Base-by-base conservation (phyloP, 2,888 invertebrate species). In the Pristionchus japonicus region DNA sequence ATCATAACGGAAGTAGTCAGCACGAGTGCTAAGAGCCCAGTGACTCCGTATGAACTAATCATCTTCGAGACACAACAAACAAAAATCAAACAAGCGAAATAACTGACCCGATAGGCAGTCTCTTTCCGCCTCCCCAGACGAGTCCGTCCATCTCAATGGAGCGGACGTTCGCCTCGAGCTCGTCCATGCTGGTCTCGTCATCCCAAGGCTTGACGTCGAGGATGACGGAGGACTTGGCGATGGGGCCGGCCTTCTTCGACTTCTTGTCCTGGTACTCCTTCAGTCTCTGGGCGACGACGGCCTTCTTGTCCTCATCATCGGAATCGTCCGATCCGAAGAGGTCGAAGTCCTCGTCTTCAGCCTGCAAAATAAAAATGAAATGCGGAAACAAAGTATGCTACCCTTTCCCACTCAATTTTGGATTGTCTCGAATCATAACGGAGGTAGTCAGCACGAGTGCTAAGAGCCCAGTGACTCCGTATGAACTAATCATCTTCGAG, bases 191-290 rank as follows among this genome's bases (percentile, higher is more conserved):
- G 52, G 98, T 98, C 95, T 98, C 97, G 96, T 99, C 98, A 95
- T 98, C 92, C 98, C 98, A 98, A 40, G 98, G 98, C 95, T 99
- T 99, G 17, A 98, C 97, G 95, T 99, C 99, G 80, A 99, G 96
- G 92, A 99, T 96, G 90, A 99, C 97, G 93, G 97, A 97, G 80
- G 98, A 98, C 95, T 99, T 99, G 89, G 99, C 99, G 95, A 99
- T 97, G 11, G 98, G 96, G 87, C 94, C 95, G 17, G 98, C 97
- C 96, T 99, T 99, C 95, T 97, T 98, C 0, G 97, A 96, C 95
- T 99, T 99, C 95, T 98, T 99, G 90, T 97, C 98, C 88, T 97
- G 96, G 95, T 99, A 99, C 1, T 97, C 98, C 93, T 97, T 97
- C 83, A 99, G 95, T 93, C 98, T 96, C 95, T 98, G 97, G 93